phyloP scores from a whole-genome alignment of 2,113 vertebrate species.

The Cyanoramphus novaezelandiae region DNA sequence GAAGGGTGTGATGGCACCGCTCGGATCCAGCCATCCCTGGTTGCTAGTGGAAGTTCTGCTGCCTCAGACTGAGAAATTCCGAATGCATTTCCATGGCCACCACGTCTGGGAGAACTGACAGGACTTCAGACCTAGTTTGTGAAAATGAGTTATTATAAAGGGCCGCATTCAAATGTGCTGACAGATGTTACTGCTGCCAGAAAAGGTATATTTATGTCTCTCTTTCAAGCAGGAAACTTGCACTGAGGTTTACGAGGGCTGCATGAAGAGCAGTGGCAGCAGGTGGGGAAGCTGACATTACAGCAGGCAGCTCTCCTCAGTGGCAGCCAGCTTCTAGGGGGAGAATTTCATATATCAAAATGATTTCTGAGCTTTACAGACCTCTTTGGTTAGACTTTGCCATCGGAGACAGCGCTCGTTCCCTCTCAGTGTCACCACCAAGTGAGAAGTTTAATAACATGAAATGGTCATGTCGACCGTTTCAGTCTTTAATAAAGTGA shows the following conservation, averaged over 20 bases:
- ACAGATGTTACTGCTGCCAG: not conserved
- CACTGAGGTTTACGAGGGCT: not conserved
- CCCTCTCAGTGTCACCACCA: not conserved
- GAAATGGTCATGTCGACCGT: not conserved
- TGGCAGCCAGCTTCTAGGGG: not conserved
- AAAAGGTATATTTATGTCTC: not conserved
- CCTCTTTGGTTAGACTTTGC: not conserved
- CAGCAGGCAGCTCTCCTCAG: not conserved
- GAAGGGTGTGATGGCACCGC: not conserved
- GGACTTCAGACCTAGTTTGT: not conserved
- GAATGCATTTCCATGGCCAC: not conserved
- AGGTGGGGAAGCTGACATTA: not conserved
- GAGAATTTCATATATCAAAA: not conserved
- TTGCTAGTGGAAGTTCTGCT: not conserved
- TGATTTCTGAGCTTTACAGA: not conserved
- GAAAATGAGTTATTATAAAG: not conserved
- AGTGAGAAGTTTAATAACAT: not conserved
- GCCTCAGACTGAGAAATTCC: not conserved
- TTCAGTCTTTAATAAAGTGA: not conserved
- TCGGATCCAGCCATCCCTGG: not conserved
- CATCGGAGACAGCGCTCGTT: not conserved
- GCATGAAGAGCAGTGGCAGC: not conserved
- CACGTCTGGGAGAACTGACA: accelerated
- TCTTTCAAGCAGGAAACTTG: not conserved
- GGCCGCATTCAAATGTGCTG: not conserved